Conservation (phyloP, 2,888 invertebrate species). For the Synergus itoensis region DNA sequence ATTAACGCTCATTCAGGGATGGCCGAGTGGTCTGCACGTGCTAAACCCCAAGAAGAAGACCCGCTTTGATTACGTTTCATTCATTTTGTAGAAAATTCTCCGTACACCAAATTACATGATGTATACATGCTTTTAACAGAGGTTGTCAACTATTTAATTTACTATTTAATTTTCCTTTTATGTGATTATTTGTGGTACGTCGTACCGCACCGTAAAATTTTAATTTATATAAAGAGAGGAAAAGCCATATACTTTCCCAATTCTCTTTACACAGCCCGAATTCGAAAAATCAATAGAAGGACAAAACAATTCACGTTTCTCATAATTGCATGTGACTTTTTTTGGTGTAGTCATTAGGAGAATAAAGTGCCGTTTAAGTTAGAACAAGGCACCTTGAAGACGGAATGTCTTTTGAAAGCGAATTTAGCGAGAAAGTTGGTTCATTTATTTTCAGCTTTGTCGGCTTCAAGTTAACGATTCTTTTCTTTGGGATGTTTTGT, state of each 20-base stretch:
- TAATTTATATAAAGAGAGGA: not conserved
- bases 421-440: too few species aligned
- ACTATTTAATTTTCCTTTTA: not conserved
- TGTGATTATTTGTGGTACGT: not conserved
- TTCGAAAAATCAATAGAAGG: too few species aligned
- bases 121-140: slow-evolving; percentile 47
- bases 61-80: slow-evolving; percentile 49
- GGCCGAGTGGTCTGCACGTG: slow-evolving; percentile 58
- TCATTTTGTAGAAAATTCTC: slow-evolving; percentile 58
- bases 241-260: not conserved
- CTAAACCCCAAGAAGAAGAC: slow-evolving; percentile 58
- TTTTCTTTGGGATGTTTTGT: too few species aligned
- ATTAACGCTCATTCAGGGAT: slow-evolving; percentile 68
- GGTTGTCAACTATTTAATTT: not conserved
- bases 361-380: too few species aligned
- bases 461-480: too few species aligned
- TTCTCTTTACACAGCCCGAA: not conserved
- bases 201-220: not conserved
- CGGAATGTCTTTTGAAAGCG: too few species aligned
- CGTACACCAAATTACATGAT: slow-evolving; percentile 48
- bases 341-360: too few species aligned
- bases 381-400: too few species aligned
- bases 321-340: too few species aligned
- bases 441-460: too few species aligned
- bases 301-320: too few species aligned